phyloP scores from a whole-genome alignment of 1,140 invertebrate genomes.

The Bradysia coprophila region DNA sequence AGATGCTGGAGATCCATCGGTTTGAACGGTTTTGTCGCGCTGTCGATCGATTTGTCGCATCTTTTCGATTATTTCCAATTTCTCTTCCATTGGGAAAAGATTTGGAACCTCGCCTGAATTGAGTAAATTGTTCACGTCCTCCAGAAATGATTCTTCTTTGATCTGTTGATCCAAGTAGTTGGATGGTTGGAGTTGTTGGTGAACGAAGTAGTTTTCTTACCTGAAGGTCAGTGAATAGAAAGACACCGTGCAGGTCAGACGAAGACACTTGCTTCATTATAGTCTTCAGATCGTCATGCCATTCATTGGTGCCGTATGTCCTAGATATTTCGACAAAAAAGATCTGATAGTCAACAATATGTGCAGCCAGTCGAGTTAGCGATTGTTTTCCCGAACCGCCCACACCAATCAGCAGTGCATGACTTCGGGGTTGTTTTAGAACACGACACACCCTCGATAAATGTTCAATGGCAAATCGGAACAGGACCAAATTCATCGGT shows the following conservation, averaged over 20 bases:
- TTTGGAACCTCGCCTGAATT: conserved; percentile 91
- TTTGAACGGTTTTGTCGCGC: conserved; percentile 75
- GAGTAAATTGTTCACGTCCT: conserved; percentile 86
- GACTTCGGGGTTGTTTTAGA: conserved; percentile 75
- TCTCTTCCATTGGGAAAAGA: conserved; percentile 75
- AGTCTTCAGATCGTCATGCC: conserved; percentile 77
- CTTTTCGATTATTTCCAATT: conserved; percentile 83
- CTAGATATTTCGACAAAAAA: conserved; percentile 84
- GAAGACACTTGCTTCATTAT: conserved; percentile 64
- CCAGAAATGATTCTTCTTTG: conserved; percentile 83
- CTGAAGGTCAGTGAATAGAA: conserved; percentile 80
- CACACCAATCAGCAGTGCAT: conserved; percentile 71
- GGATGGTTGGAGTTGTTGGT: background rate
- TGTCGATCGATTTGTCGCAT: conserved; percentile 83
- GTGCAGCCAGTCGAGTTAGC: conserved; percentile 69
- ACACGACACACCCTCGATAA: conserved; percentile 80
- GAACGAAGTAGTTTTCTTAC: conserved; percentile 20
- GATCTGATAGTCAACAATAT: conserved; percentile 86
- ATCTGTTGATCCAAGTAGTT: conserved; percentile 35
- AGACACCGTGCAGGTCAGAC: conserved; percentile 74
- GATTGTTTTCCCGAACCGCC: conserved; percentile 87
- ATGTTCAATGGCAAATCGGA: conserved; percentile 90
- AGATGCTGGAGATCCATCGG: conserved; percentile 75
- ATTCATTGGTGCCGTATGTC: conserved; percentile 65
- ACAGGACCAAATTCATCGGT: conserved; percentile 91